A percentile compares a stretch with the other conserved stretches of the same genome.
Conservation (phyloP, 2,113 vertebrate species). For the Junco hyemalis region DNA sequence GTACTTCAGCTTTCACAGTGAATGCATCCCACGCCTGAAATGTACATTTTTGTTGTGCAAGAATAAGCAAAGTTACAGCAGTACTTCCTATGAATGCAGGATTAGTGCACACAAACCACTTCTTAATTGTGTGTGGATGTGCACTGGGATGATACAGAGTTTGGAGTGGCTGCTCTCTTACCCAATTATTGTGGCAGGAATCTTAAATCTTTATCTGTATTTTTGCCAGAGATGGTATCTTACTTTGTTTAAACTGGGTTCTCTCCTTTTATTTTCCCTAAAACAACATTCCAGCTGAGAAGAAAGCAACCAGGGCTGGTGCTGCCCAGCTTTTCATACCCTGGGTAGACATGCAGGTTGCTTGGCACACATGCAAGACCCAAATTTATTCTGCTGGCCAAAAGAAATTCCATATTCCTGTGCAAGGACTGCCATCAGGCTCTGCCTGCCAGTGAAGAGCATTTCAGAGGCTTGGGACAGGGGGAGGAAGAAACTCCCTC, state of each 20-base stretch:
- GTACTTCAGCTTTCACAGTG: not conserved
- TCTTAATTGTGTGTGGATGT: fast-evolving
- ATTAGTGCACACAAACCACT: not conserved
- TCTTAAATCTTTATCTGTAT: not conserved
- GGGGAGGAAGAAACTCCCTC: not conserved
- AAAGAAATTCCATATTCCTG: not conserved
- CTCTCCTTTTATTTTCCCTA: not conserved
- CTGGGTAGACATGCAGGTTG: not conserved
- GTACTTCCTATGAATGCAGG: not conserved
- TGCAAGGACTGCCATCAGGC: not conserved
- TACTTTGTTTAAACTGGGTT: not conserved
- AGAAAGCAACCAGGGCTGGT: not conserved
- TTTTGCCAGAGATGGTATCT: not conserved
- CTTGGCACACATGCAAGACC: not conserved
- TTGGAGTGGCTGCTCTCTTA: not conserved
- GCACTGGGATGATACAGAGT: not conserved
- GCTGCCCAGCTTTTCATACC: not conserved
- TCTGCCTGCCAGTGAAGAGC: not conserved
- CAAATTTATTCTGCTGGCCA: not conserved
- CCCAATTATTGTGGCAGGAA: not conserved
- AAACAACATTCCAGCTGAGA: not conserved
- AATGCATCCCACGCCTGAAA: not conserved
- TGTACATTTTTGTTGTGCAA: not conserved
- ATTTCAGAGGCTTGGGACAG: not conserved
- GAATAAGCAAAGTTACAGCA: not conserved